Conservation (phyloP, 1,140 invertebrate genomes). For the Conopomorpha cramerella region DNA sequence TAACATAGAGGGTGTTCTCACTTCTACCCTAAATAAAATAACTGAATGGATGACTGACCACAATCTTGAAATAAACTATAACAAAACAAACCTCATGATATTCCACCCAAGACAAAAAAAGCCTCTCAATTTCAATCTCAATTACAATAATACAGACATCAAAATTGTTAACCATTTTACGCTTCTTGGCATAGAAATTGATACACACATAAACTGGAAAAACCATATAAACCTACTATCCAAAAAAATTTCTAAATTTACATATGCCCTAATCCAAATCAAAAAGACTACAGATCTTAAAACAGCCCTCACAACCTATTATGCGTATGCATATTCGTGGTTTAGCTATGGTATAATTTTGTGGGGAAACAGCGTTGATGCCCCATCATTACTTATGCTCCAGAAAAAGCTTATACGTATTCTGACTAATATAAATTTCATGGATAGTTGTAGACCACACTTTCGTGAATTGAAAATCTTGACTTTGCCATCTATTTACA, state of each 20-base stretch:
- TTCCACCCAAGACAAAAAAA: neutral
- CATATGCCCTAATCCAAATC: neutral
- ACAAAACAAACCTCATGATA: neutral
- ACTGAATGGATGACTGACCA: neutral
- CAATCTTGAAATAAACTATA: neutral
- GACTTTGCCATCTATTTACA: neutral
- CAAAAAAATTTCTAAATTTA: neutral
- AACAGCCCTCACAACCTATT: neutral
- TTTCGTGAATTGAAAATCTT: neutral
- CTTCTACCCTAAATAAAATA: neutral
- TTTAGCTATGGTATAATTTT: slow-evolving; percentile 1
- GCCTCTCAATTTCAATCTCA: neutral
- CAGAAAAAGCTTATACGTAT: slow-evolving; percentile 4
- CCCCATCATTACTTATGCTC: neutral
- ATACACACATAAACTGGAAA: neutral
- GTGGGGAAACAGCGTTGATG: slow-evolving; percentile 4
- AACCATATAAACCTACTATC: neutral
- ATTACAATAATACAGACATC: neutral
- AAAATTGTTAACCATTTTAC: neutral
- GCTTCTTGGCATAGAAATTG: neutral
- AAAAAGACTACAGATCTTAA: neutral
- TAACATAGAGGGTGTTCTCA: neutral
- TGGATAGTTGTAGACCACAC: neutral
- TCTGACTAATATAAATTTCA: neutral
- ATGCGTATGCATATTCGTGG: slow-evolving; percentile 3